These are phyloP conservation scores for Pelecanus crispus DNA, from an alignment of 2,113 vertebrate genomes.

Conservation along the genomic window DNA sequence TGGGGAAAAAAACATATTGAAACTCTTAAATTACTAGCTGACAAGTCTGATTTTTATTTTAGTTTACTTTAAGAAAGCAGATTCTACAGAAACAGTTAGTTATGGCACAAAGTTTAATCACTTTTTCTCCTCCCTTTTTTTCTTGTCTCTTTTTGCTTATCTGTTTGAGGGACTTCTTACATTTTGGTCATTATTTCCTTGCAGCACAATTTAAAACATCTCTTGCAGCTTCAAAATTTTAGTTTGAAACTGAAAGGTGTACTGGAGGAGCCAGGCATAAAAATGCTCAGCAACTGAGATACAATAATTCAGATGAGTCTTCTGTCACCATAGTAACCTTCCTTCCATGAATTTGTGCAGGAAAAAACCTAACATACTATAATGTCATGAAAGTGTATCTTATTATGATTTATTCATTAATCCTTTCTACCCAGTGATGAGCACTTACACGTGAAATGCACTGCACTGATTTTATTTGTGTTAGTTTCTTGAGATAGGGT, in stretches of 20 bases:
- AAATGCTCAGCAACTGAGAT: neutral
- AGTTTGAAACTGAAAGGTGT: neutral
- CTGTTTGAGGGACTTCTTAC: neutral
- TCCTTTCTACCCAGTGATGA: neutral
- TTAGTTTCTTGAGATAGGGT: neutral
- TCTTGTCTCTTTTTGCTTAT: neutral
- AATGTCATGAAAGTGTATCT: neutral
- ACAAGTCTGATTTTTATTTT: neutral
- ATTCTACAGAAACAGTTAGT: neutral
- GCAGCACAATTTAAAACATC: neutral
- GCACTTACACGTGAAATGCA: neutral
- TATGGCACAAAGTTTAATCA: neutral
- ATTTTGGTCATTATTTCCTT: neutral
- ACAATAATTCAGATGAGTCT: neutral
- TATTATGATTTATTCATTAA: neutral
- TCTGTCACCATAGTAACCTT: conserved; percentile 48
- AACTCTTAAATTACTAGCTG: neutral
- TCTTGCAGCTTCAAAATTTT: neutral
- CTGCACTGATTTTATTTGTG: neutral
- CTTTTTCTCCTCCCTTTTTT: neutral
- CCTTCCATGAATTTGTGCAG: neutral
- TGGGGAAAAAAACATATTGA: neutral
- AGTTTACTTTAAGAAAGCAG: neutral
- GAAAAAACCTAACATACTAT: neutral
- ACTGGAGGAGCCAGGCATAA: neutral